phyloP scores from a whole-genome alignment of 2,888 invertebrate genomes.

The Synanthedon formicaeformis region DNA sequence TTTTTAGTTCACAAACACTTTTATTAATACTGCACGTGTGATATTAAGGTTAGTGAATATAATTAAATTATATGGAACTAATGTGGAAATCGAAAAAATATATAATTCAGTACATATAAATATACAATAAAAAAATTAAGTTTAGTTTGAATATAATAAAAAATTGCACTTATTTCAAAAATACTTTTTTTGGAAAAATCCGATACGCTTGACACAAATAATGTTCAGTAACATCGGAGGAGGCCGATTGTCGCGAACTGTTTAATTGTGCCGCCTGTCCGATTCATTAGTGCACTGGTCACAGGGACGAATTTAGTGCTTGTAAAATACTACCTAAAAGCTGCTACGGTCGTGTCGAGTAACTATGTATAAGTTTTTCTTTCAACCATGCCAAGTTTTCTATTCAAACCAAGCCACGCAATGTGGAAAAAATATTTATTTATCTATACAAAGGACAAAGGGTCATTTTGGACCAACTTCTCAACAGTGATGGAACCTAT shows the following conservation, averaged over 20 bases:
- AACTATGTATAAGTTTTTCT: too few relatives aligned
- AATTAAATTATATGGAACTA: too few relatives aligned
- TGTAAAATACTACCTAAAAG: neutral
- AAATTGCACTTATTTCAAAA: neutral
- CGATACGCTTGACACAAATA: neutral
- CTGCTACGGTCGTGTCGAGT: too few relatives aligned
- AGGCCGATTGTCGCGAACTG: constrained; percentile 55
- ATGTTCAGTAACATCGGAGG: constrained; percentile 27
- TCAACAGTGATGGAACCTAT: too few relatives aligned
- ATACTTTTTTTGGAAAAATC: neutral
- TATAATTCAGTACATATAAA: neutral
- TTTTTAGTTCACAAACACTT: too few relatives aligned
- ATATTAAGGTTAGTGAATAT: too few relatives aligned
- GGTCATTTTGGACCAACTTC: too few relatives aligned
- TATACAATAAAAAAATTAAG: neutral
- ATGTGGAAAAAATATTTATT: too few relatives aligned
- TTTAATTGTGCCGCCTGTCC: constrained; percentile 60
- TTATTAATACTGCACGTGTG: too few relatives aligned
- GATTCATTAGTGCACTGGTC: constrained; percentile 60
- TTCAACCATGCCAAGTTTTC: too few relatives aligned
- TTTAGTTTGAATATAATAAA: neutral
- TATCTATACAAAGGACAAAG: too few relatives aligned
- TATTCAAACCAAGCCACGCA: too few relatives aligned
- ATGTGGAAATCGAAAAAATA: neutral
- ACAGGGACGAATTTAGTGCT: constrained; percentile 40